Percentiles rank a stretch among this genome's conserved stretches.
These are phyloP conservation scores for Cryptotermes secundus DNA, from an alignment of 1,140 invertebrate genomes.

Conservation along the genomic window DNA sequence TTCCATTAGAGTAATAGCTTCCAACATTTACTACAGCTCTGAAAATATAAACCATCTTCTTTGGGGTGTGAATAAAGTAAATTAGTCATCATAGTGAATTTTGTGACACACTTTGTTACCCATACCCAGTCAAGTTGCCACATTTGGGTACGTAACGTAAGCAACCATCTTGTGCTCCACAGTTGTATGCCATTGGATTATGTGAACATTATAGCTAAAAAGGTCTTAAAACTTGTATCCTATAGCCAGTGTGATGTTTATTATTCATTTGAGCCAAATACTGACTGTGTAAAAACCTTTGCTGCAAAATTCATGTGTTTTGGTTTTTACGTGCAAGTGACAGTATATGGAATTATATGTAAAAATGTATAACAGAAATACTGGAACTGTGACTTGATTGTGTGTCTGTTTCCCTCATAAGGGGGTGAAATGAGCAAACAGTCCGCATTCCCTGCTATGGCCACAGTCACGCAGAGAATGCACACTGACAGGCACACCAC, in stretches of 20 bases:
- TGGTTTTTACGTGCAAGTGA: slow-evolving; percentile 25
- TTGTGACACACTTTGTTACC: slow-evolving; percentile 14
- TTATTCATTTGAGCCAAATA: slow-evolving; percentile 12
- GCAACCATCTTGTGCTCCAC: slow-evolving; percentile 26
- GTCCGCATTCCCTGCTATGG: not conserved
- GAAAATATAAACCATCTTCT: slow-evolving; percentile 1
- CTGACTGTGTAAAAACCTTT: slow-evolving; percentile 21
- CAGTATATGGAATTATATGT: slow-evolving; percentile 9
- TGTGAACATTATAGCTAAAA: slow-evolving; percentile 13
- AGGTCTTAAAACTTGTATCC: slow-evolving; percentile 10
- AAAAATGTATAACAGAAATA: slow-evolving; percentile 15
- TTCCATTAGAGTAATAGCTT: slow-evolving; percentile 34
- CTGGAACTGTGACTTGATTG: slow-evolving; percentile 12
- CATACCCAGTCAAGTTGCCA: slow-evolving; percentile 19
- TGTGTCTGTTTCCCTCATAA: not conserved
- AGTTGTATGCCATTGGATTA: slow-evolving; percentile 21
- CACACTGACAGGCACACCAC: slow-evolving; percentile 1
- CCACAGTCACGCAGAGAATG: not conserved
- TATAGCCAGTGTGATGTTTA: slow-evolving; percentile 25
- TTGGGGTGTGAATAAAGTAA: not conserved
- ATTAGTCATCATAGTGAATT: not conserved
- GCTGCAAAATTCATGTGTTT: slow-evolving; percentile 24
- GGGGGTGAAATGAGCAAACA: not conserved
- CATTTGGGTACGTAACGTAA: not conserved
- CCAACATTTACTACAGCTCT: slow-evolving; percentile 24